Conservation (phyloP, 2,797 vertebrate genomes). For the Poecile montanus region DNA sequence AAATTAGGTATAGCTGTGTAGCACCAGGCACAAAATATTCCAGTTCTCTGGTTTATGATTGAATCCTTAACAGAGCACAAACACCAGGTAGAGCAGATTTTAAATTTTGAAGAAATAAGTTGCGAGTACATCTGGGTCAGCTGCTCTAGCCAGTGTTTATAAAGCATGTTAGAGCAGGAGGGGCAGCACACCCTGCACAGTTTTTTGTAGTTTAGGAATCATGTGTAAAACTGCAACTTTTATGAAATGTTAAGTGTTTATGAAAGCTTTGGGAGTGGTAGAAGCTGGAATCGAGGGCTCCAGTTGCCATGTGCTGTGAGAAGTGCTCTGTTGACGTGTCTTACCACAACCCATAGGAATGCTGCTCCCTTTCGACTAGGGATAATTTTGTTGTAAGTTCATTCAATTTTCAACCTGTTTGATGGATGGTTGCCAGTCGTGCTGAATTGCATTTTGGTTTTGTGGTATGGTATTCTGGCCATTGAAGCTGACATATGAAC, state of each 20-base stretch:
- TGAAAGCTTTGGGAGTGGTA: slow-evolving; percentile 70
- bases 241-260: slow-evolving; percentile 77
- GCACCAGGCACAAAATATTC: slow-evolving; percentile 63
- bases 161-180: slow-evolving; percentile 57
- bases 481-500: slow-evolving; percentile 35
- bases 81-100: slow-evolving; percentile 69
- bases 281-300: slow-evolving; percentile 10
- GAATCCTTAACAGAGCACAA: slow-evolving; percentile 12
- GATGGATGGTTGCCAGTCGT: slow-evolving; percentile 55
- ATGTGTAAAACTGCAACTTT: slow-evolving; percentile 73
- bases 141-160: slow-evolving; percentile 67
- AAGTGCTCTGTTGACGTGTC: not conserved
- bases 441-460: slow-evolving; percentile 55
- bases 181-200: not conserved
- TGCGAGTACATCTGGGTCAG: slow-evolving; percentile 65
- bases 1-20: slow-evolving; percentile 69
- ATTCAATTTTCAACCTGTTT: slow-evolving; percentile 68
- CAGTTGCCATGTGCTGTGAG: not conserved
- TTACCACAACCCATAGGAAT: slow-evolving; percentile 69
- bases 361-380: slow-evolving; percentile 28
- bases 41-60: slow-evolving; percentile 48
- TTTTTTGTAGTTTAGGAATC: slow-evolving; percentile 64
- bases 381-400: slow-evolving; percentile 66
- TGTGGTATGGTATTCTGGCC: slow-evolving; percentile 15
- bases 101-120: slow-evolving; percentile 70